Base-by-base conservation (phyloP, 2,797 vertebrate species). In the Chaetophractus vellerosus region DNA sequence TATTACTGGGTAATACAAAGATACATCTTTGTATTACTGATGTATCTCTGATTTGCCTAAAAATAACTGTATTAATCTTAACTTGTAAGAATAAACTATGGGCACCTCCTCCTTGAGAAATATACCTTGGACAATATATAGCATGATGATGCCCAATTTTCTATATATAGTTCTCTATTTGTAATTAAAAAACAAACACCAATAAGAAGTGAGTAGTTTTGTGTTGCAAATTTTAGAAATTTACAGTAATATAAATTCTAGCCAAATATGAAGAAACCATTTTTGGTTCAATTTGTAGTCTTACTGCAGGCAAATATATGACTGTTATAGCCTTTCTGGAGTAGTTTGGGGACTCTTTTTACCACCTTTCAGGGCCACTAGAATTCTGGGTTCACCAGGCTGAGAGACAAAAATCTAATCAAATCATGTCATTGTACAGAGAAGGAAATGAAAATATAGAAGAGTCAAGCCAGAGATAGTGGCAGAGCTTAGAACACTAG, bases 131-230 rank as follows among this genome's bases (percentile, higher is more conserved):
- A 72, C 24, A 68, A 80, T 38, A 87, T 18, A 52, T 9, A 86
- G 33, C 19, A 93, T 23, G 59, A 66, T 45, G 21, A 92, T 82
- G 61, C 41, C 41, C 28, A 78, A n/a, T 78, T 16, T 64, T 85
- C 82, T 63, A 55, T 87, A 7, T 61, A 18, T 33, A 93, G 86
- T 90, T 71, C 31, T 2, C 26, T 79, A 79, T 87, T 95, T 94
- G 79, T 88, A 84, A 96, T 78, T 90, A 24, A 92, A 94, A 90
- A 50, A 72, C 7, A 91, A 45, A 45, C 69, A 23, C 28, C 61
- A 96, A 11, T 88, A 93, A 92, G 31, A 74, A 52, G 3, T 79
- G 64, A 94, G 7, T 24, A 76, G 19, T 38, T 61, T 11, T 18
- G 4, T 33, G 10, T 78, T 24, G 24, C 8, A 91, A 90, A 50